Percentiles rank a stretch among this genome's conserved stretches.
These are phyloP conservation scores for Homarus gammarus DNA, from an alignment of 2,888 invertebrate species.

Conservation along the genomic window DNA sequence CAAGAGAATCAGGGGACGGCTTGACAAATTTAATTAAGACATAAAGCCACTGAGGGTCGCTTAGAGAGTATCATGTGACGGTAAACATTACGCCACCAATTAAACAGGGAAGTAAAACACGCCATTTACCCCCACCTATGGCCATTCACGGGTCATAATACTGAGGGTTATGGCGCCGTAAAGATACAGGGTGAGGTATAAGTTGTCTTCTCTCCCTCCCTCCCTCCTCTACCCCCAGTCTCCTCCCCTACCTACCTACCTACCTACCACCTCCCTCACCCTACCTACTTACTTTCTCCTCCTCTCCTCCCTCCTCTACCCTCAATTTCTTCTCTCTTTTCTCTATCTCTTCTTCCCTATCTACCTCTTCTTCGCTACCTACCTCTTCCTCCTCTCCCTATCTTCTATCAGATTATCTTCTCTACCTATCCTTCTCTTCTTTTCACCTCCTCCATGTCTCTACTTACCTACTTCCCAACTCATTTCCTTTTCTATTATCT, in stretches of 20 bases:
- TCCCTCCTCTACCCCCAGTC: not conserved
- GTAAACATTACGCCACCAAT: conserved; percentile 46
- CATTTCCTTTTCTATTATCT: not conserved
- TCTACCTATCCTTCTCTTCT: not conserved
- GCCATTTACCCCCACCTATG: conserved; percentile 39
- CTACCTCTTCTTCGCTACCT: not conserved
- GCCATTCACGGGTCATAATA: conserved; percentile 50
- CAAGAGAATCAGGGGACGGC: conserved; percentile 25
- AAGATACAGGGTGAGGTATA: conserved; percentile 43
- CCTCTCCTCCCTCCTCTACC: not conserved
- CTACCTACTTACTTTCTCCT: not conserved
- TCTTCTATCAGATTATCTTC: not conserved
- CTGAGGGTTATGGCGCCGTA: conserved; percentile 49
- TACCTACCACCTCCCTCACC: not conserved
- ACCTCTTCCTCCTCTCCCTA: not conserved
- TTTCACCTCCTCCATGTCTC: not conserved
- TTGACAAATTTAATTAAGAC: conserved; percentile 48
- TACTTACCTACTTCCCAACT: not conserved
- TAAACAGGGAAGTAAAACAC: conserved; percentile 51
- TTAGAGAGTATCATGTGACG: conserved; percentile 48
- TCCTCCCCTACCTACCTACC: not conserved
- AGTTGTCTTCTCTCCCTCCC: not conserved
- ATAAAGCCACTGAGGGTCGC: conserved; percentile 26
- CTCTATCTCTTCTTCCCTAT: not conserved
- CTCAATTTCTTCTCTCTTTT: not conserved